Base-by-base conservation (phyloP, 2,113 vertebrate species). In the Nesogale talazaci region DNA sequence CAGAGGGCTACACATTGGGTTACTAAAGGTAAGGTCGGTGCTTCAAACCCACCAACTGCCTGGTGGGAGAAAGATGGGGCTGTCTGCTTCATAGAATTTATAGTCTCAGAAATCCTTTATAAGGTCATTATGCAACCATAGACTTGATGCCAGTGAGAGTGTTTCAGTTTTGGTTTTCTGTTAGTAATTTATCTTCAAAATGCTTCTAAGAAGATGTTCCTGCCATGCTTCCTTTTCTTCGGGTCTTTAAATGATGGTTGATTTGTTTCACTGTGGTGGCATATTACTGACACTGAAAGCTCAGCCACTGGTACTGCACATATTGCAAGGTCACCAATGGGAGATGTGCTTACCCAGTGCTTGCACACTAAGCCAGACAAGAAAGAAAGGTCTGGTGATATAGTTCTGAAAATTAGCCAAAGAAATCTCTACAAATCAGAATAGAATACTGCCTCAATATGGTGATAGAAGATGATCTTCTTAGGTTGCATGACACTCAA, bases 141-240 rank as follows among this genome's bases (percentile, higher is more conserved):
- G 42, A 46, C 42, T 46, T 46, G 42, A 46, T 46, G 42, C 10
- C 42, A 46, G 42, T 46, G 42, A 46, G 42, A 6, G 6, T 46
- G 10, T 46, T 46, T 46, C 10, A 46, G 10, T 46, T 46, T 46
- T 46, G 42, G 42, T 46, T 46, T 46, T 10, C 5, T 46, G 42
- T 10, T 46, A 46, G 42, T 36, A 67, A 63, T 57, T 85, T 85
- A 88, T 42, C 59, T 93, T 86, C 70, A 46, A 40, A 88, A 46
- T 90, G 22, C 17, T 36, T 93, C 42, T 46, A 46, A 46, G 42
- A 46, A 46, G 42, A 46, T 46, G 42, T 46, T 46, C 10, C 10
- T 46, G 42, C 42, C 42, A 46, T 46, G 42, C 42, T 46, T 46
- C 42, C 10, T 46, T 46, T 46, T 46, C 42, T 10, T 46, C 42